Conservation (phyloP, 2,113 vertebrate species). For the Clinocottus analis region DNA sequence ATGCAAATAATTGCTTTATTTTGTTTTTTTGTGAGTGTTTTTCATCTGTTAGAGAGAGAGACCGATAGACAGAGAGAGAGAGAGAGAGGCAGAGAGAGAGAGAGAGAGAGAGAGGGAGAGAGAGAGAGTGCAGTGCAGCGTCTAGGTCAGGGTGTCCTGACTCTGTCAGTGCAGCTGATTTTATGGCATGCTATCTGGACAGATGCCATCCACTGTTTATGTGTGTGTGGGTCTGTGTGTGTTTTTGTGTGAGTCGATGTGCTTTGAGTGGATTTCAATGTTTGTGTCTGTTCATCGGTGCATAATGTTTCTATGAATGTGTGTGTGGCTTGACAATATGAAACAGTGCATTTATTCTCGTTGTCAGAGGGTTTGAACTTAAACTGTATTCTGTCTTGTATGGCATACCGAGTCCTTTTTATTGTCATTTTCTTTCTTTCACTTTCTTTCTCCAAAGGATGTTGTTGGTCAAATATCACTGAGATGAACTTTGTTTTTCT, state of each 20-base stretch:
- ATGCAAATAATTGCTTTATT: background rate
- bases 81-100: slow-evolving; percentile 16
- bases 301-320: background rate
- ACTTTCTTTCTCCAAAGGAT: background rate
- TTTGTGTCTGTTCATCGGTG: slow-evolving; percentile 1
- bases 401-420: background rate
- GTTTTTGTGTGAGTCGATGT: slow-evolving; percentile 12
- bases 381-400: background rate
- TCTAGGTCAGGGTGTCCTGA: slow-evolving; percentile 82
- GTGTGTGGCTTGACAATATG: background rate
- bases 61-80: background rate
- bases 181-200: slow-evolving; percentile 76
- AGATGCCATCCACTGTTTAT: slow-evolving; percentile 53
- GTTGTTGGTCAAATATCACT: background rate
- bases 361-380: background rate
- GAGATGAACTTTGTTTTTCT: background rate
- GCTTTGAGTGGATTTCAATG: slow-evolving; percentile 14
- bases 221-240: slow-evolving; percentile 22
- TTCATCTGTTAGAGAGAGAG: slow-evolving; percentile 12
- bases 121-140: slow-evolving; percentile 52
- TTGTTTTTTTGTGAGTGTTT: background rate
- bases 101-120: slow-evolving; percentile 22
- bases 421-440: background rate
- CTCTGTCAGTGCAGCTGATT: slow-evolving; percentile 74
- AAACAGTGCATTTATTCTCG: slow-evolving; percentile 1